Base-by-base conservation (phyloP, 2,888 invertebrate species). In the Carterocephalus palaemon region DNA sequence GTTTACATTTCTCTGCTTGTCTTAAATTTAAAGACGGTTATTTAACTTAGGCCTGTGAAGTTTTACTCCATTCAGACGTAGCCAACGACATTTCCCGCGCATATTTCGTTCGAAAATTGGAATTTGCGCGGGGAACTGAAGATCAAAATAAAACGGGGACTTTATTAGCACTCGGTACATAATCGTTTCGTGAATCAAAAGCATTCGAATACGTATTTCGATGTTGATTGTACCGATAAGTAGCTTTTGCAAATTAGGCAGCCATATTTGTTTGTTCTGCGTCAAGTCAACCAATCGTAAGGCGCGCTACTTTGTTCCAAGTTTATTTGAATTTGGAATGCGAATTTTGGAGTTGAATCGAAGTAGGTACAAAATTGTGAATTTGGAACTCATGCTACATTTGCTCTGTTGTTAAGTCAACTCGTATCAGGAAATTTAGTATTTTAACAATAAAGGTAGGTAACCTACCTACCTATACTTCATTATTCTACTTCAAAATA, bases 1-100 rank as follows among this genome's bases (percentile, higher is more conserved):
- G 79, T 84, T 85, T 83, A 77, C 82, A 75, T 78, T 79, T 67
- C 73, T 73, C 67, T 71, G 83, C 73, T 75, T 75, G 72, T 81
- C 77, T 79, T 74, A 76, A 82, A 75, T 79, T 68, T 70, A 64
- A 71, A 75, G 70, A 65, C 64, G 67, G 56, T 67, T 68, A 70
- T 66, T 71, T 64, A 64, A 67, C 55, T 66, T 64, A 58, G 69
- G 57, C 57, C 64, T 60, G 47, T 56, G 56, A 59, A 59, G 54
- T 64, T 56, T 59, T 53, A 43, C 52, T 51, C 47, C 39, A 39
- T 49, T 33, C 38, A 42, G 46, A 53, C 45, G 20, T 49, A 45
- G 45, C 56, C 50, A 53, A 47, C 56, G 53, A 47, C 56, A 9
- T 36, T 46, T 32, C 17, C 26, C 32, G 23, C 34, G 28, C 28